Evolutionary conservation across 1,140 invertebrate genomes (phyloP), one percentile per base, ranked within the genome.

Genomic region (Gonatopus flavifemur): DNA sequence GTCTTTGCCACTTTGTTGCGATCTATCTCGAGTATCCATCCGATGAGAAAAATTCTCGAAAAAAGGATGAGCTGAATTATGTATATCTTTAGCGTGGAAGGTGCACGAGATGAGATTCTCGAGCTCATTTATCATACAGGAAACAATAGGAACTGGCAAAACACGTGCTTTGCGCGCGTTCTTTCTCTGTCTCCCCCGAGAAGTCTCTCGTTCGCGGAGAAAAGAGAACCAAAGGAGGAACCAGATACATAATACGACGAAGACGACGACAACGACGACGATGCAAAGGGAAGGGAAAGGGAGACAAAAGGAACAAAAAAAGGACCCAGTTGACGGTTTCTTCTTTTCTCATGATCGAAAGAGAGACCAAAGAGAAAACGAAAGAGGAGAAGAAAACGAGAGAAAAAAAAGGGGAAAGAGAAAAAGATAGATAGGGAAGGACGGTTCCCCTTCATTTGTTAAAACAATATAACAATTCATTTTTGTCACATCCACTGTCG

Each of bases 91-190:
- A n/a, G 45, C 47, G 45, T n/a, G 15, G 45, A 39, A 41, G 36
- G 32, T 41, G 38, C 51, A 54, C 57, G 55, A 64, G 57, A 46
- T 55, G 55, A 35, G 21, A 53, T 38, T 47, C 52, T 52, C 51
- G 54, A 52, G 42, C 40, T 59, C 70, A 72, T 77, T 77, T 74
- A 77, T 76, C 74, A 77, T 76, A 76, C 60, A 76, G 74, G 58
- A 77, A 77, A 77, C 74, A 77, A 77, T 77, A 74, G 74, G 65
- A 76, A 76, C 74, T 74, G 73, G 72, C 74, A 74, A 77, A 76
- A 77, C 74, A 77, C 73, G 73, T 77, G 74, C 74, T 76, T 76
- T 72, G 72, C 72, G 64, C 73, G 59, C 58, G 54, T 55, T 53
- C 58, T 30, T n/a, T n/a, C n/a, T n/a, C n/a, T n/a, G n/a, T n/a